Base-by-base conservation (phyloP, 2,888 invertebrate species). In the Polydrusus tereticollis region DNA sequence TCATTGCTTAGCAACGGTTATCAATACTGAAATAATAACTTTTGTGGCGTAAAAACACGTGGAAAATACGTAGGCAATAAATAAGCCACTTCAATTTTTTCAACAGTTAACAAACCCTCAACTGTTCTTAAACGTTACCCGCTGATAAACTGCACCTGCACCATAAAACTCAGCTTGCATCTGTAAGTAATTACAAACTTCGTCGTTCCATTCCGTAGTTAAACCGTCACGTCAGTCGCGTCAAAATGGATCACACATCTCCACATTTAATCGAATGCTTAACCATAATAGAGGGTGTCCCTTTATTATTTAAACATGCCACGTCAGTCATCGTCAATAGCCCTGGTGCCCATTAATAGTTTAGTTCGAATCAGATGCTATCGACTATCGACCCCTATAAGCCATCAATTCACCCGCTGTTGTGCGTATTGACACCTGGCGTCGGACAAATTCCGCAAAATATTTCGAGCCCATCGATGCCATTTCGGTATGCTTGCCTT, bases 371-470 rank as follows among this genome's bases (percentile, higher is more conserved):
- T 26, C 29, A 8, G 29, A 55, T 55, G 29, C 29, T 29, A 55
- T 55, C 52, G 29, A 14, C 29, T 29, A 55, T 55, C 52, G 29
- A 14, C 52, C 52, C 50, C 52, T 16, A 55, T 55, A 29, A 55
- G 29, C 52, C 29, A 55, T 55, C 29, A 55, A 18, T 29, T 18
- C 7, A 26, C 16, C 52, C 52, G 52, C 29, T 14, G 52, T n/a
- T 41, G 36, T 41, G 7, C 21, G 18, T 55, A 55, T 29, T 55
- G 52, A 55, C 52, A 55, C 52, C 52, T 55, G 52, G 52, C 18
- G 2, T 55, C 29, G 3, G 16, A 29, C 29, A 29, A 55, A 55
- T 55, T 55, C 29, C 29, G 29, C 29, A 55, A 55, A 29, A 16
- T 55, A 29, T 41, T 29, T 26, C 26, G 7, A 26, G 45, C 7